Evolutionary conservation across 1,140 invertebrate genomes (phyloP).

Genomic region (Aradophagus sp.): DNA sequence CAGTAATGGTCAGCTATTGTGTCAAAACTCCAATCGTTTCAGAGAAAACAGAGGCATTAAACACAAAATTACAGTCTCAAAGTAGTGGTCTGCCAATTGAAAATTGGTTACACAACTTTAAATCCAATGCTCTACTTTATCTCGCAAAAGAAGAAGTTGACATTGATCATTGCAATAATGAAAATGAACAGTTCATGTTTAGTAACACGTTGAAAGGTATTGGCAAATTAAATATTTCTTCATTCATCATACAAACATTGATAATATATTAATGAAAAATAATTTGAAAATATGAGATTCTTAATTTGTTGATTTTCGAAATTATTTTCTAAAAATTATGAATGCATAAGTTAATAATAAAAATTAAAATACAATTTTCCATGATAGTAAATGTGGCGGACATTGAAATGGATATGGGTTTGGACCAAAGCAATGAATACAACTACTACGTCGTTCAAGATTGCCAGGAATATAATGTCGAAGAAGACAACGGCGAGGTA

Average conservation of each 20-base stretch:
- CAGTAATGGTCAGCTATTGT: slow-evolving; percentile 17
- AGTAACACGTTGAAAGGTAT: slow-evolving; percentile 7
- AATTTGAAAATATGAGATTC: too few species aligned
- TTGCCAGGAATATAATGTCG: slow-evolving; percentile 33
- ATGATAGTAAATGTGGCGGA: not conserved
- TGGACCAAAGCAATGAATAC: slow-evolving; percentile 23
- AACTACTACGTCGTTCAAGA: slow-evolving; percentile 38
- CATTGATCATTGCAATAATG: not conserved
- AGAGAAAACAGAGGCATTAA: slow-evolving; percentile 17
- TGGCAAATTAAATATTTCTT: not conserved
- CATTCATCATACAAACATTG: too few species aligned
- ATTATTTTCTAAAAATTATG: too few species aligned
- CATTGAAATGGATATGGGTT: slow-evolving; percentile 15
- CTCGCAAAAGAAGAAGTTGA: not conserved
- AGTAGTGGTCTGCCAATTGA: slow-evolving; percentile 6
- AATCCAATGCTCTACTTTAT: slow-evolving; percentile 13
- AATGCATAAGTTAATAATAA: too few species aligned
- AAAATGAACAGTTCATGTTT: slow-evolving; percentile 3
- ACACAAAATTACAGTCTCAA: slow-evolving; percentile 10
- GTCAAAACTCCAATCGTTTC: slow-evolving; percentile 31
- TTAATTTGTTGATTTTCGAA: too few species aligned
- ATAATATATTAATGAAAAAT: too few species aligned
- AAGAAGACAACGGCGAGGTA: slow-evolving; percentile 21
- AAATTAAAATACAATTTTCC: too few species aligned
- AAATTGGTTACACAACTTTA: slow-evolving; percentile 34